Conservation (phyloP, 2,797 vertebrate species). For the Betta splendens region DNA sequence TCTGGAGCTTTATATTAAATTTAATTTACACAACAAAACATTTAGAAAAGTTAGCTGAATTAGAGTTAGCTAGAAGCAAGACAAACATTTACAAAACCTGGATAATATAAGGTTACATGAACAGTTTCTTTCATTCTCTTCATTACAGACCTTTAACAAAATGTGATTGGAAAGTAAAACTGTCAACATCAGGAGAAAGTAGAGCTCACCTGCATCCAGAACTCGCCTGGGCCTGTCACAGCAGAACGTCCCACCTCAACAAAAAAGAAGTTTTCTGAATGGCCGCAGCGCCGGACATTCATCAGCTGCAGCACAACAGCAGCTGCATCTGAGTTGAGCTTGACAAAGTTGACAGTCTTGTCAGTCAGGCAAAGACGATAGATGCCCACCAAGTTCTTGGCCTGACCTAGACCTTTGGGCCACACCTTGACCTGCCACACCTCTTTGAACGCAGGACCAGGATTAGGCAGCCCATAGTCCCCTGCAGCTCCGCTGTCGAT, state of each 20-base stretch:
- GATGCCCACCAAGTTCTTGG: constrained; percentile 82
- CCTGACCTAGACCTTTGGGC: constrained; percentile 86
- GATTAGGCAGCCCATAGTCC: constrained; percentile 78
- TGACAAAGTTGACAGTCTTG: constrained; percentile 86
- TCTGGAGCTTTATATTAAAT: not conserved
- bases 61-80: too few relatives aligned
- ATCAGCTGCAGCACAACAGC: constrained; percentile 86
- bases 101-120: constrained; percentile 4
- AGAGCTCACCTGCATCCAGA: constrained; percentile 84
- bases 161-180: constrained; percentile 7
- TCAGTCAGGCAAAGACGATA: constrained; percentile 87
- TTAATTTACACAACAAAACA: not conserved
- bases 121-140: constrained; percentile 18
- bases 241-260: constrained; percentile 87
- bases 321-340: constrained; percentile 84
- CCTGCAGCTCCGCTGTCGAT: constrained; percentile 54
- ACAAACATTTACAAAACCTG: not conserved
- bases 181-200: constrained; percentile 10
- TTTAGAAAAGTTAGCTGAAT: too few relatives aligned
- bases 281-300: constrained; percentile 86
- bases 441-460: constrained; percentile 86
- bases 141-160: constrained; percentile 29
- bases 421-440: constrained; percentile 89
- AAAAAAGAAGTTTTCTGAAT: constrained; percentile 89
- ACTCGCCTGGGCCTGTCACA: constrained; percentile 82